A percentile compares a stretch with the other conserved stretches of the same genome.
Conservation (phyloP, 2,113 vertebrate species). For the Gopherus evgoodei region DNA sequence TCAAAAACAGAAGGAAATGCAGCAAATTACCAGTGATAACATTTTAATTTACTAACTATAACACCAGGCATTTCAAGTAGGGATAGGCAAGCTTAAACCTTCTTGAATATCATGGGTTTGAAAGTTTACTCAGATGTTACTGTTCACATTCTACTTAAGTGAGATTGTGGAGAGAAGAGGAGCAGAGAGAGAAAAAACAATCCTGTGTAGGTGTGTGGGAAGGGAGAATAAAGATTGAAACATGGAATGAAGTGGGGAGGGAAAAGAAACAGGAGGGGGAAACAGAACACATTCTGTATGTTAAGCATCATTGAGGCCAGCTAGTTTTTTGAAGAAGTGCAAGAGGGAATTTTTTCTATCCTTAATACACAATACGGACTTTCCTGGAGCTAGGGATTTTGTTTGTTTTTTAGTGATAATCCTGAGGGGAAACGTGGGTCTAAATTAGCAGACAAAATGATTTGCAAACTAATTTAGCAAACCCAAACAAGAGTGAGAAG, state of each 20-base stretch:
- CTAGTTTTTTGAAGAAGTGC: background rate
- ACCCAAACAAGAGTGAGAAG: background rate
- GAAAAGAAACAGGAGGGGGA: background rate
- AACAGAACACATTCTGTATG: accelerated
- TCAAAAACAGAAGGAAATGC: background rate
- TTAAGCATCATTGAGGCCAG: background rate
- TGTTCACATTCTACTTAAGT: background rate
- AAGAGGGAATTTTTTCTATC: accelerated
- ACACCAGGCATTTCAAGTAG: background rate
- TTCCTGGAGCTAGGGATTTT: background rate
- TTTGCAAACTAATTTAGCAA: background rate
- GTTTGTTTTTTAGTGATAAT: background rate
- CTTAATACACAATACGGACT: background rate
- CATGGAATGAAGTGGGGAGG: background rate
- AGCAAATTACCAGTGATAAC: background rate
- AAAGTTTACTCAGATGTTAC: background rate
- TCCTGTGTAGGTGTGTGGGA: accelerated
- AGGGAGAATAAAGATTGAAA: background rate
- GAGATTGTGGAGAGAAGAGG: background rate
- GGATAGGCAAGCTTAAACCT: background rate
- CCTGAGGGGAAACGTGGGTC: background rate
- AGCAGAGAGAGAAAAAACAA: background rate
- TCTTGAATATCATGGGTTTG: background rate
- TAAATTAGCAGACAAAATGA: background rate
- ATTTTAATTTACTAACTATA: background rate